phyloP scores from a whole-genome alignment of 2,797 vertebrate species.

The Rhadinocentrus ornatus region DNA sequence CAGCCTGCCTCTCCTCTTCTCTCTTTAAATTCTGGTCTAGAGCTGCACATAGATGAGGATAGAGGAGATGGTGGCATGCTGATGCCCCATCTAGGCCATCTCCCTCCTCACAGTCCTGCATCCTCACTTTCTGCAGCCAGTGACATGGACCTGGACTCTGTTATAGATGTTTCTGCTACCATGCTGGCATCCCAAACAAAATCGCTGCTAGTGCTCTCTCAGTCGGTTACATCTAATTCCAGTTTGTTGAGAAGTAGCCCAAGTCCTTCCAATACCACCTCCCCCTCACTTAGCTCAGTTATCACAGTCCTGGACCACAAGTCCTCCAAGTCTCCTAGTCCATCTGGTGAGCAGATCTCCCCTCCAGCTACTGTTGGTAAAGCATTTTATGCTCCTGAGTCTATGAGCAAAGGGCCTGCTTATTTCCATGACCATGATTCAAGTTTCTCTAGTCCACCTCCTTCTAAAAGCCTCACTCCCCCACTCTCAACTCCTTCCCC shows the following conservation, averaged over 20 bases:
- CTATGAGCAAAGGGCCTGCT: conserved; percentile 24
- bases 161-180: conserved; percentile 66
- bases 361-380: conserved; percentile 49
- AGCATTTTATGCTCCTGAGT: conserved; percentile 47
- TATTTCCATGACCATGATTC: conserved; percentile 50
- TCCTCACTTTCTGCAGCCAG: conserved; percentile 63
- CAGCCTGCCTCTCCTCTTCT: conserved; percentile 64
- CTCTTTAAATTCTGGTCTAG: conserved; percentile 66
- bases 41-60: conserved; percentile 83
- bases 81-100: conserved; percentile 6
- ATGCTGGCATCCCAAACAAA: conserved; percentile 67
- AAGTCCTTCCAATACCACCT: conserved; percentile 62
- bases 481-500: conserved; percentile 58
- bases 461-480: conserved; percentile 56
- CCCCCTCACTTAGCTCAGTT: conserved; percentile 71
- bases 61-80: conserved; percentile 53
- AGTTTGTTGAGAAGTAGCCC: conserved; percentile 60
- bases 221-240: conserved; percentile 55
- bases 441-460: conserved; percentile 41
- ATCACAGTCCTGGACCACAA: conserved; percentile 74
- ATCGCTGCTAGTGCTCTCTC: conserved; percentile 68
- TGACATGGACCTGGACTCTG: conserved; percentile 67
- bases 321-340: conserved; percentile 68
- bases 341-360: conserved; percentile 53
- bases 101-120: conserved; percentile 58